These are phyloP conservation scores for Dendronephthya gigantea DNA, from an alignment of 64 coral and sea anemone genomes.

Conservation along the genomic window DNA sequence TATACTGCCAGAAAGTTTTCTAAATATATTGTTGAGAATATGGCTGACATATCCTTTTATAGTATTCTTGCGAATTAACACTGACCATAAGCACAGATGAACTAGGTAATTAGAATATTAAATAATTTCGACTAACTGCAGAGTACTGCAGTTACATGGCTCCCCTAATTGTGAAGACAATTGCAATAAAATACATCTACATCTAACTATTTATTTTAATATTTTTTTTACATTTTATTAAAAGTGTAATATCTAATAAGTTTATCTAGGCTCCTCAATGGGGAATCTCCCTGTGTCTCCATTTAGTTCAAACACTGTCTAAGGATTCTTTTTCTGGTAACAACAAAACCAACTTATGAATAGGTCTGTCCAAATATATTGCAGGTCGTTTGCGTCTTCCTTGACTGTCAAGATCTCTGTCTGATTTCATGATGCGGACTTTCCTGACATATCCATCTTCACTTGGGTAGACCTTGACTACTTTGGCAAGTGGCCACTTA, in stretches of 20 bases:
- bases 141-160: conserved; percentile 1
- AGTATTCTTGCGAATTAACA: too few species aligned
- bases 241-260: background rate
- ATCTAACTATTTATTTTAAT: background rate
- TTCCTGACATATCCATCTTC: background rate
- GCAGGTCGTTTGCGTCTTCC: background rate
- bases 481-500: background rate
- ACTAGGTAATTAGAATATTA: too few species aligned
- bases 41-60: too few species aligned
- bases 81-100: too few species aligned
- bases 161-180: background rate
- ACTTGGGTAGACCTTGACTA: background rate
- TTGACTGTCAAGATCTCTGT: background rate
- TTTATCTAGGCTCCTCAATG: background rate
- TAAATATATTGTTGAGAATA: too few species aligned
- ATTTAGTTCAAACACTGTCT: background rate
- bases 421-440: background rate
- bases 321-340: background rate
- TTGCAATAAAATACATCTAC: background rate
- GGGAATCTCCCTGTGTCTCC: background rate
- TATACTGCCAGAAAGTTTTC: too few species aligned
- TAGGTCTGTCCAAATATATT: background rate
- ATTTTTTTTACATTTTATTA: background rate
- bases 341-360: background rate
- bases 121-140: background rate